Evolutionary conservation across 2,888 invertebrate species (phyloP).

Genomic region (Lycophotia porphyrea): DNA sequence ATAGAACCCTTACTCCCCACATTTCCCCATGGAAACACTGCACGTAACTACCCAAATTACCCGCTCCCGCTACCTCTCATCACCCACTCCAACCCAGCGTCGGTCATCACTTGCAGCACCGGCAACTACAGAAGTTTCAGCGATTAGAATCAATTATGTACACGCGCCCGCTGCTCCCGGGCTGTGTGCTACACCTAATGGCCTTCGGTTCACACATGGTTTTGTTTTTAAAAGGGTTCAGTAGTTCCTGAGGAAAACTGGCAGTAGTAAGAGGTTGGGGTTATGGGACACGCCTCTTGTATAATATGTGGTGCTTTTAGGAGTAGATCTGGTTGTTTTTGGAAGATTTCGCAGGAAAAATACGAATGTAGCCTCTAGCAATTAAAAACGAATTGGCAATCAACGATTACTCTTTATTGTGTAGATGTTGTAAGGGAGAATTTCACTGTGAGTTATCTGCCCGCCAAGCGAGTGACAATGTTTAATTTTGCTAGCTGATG

Average conservation of each 20-base stretch:
- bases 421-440: neutral
- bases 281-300: constrained; percentile 23
- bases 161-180: constrained; percentile 64
- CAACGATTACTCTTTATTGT: neutral
- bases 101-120: constrained; percentile 78
- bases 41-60: neutral
- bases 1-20: neutral
- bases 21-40: neutral
- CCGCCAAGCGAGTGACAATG: neutral
- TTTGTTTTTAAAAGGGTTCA: constrained; percentile 55
- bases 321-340: neutral
- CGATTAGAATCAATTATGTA: constrained; percentile 79
- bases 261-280: neutral
- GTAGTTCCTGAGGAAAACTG: constrained; percentile 15
- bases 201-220: constrained; percentile 33
- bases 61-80: constrained; percentile 37
- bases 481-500: no score
- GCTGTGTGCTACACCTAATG: constrained; percentile 42
- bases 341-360: neutral
- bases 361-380: neutral
- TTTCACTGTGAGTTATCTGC: no score
- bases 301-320: constrained; percentile 18
- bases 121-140: constrained; percentile 66
- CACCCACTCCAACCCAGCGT: constrained; percentile 21
- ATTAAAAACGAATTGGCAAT: neutral